Conservation (phyloP, 2,113 vertebrate species). For the Capra hircus region DNA sequence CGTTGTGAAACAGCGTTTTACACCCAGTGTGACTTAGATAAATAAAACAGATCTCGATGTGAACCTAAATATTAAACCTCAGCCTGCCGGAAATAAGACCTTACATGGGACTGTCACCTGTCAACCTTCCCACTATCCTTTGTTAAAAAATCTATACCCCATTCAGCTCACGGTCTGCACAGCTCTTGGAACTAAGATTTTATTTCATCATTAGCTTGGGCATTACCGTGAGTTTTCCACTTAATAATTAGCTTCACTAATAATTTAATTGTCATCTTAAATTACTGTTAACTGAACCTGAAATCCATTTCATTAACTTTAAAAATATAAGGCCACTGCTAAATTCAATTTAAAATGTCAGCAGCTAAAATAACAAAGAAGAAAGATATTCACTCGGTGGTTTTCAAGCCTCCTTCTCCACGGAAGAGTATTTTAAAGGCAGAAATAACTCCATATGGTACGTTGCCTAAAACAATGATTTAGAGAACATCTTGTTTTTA, state of each 20-base stretch:
- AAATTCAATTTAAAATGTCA: constrained; percentile 68
- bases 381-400: constrained; percentile 37
- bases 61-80: background rate
- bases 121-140: background rate
- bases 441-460: constrained; percentile 36
- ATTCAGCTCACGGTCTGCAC: background rate
- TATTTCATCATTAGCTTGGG: constrained; percentile 31
- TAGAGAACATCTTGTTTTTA: constrained; percentile 34
- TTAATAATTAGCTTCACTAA: constrained; percentile 66
- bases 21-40: background rate
- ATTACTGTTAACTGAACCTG: constrained; percentile 61
- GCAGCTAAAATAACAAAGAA: constrained; percentile 62
- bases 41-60: background rate
- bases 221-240: constrained; percentile 27
- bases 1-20: background rate
- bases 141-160: background rate
- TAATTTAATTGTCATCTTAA: constrained; percentile 62
- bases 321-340: constrained; percentile 63
- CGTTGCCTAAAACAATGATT: constrained; percentile 23
- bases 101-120: background rate
- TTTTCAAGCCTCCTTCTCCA: constrained; percentile 20
- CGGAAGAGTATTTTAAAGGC: constrained; percentile 50
- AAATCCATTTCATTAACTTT: constrained; percentile 69
- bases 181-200: background rate
- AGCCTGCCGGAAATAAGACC: background rate